Base-by-base conservation (phyloP, 2,797 vertebrate genomes). In the Myotis daubentonii region DNA sequence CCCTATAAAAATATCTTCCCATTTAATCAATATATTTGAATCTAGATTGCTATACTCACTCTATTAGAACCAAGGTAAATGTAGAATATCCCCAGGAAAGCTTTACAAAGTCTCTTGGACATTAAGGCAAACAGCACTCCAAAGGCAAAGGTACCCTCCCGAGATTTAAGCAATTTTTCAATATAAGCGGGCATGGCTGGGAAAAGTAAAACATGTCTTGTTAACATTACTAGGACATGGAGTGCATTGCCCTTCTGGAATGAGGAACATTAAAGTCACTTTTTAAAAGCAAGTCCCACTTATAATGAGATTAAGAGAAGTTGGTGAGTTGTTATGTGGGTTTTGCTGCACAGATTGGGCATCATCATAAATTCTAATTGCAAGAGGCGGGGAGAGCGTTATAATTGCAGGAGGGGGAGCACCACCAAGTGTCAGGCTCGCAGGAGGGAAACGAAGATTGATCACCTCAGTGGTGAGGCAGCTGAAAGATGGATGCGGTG, bases 301-400 rank as follows among this genome's bases (percentile, higher is more conserved):
- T 85, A 79, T 2, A 78, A 47, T 15, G 41, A 94, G 33, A 93
- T 86, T 81, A 38, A 62, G 87, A 88, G 9, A 74, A 93, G 23
- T 68, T 66, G 70, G 47, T 2, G 53, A 78, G 19, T 36, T 28
- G 11, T 87, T 88, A 23, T 25, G 6, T 4, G 38, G 28, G 28
- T 84, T 36, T 85, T 36, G 19, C 49, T 95, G n/a, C 74, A 41
- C 23, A 88, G 49, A 91, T 86, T 87, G 55, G 55, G 33, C 28
- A 70, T 93, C 82, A 93, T 89, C 10, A 89, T 83, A 93, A 95
- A 92, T 82, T 60, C 33, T n/a, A 25, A 82, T 96, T 53, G 68
- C 71, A 87, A 70, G 75, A 91, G n/a, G 6, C 49, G 65, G 1
- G 36, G 3, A 62, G 12, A 93, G 16, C 10, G 71, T 95, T 82